Percentiles rank a stretch among this genome's conserved stretches.
phyloP scores from a whole-genome alignment of 2,888 invertebrate genomes.

The Zeuzera pyrina region DNA sequence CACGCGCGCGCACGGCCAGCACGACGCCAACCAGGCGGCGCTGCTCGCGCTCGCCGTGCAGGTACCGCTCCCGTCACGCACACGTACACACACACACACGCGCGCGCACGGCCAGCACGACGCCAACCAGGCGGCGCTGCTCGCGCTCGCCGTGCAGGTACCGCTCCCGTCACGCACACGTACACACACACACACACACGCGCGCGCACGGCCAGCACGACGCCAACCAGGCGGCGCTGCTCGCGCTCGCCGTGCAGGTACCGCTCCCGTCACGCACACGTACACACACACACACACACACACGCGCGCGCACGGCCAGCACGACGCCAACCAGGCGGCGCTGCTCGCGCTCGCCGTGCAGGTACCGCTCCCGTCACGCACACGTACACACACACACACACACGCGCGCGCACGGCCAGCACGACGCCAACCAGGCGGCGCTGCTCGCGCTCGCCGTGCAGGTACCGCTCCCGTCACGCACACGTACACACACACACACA shows the following conservation, averaged over 20 bases:
- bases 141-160: constrained; percentile 86
- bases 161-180: constrained; percentile 47
- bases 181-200: constrained; percentile 81
- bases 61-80: constrained; percentile 39
- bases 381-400: constrained; percentile 26
- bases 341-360: constrained; percentile 80
- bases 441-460: too few relatives aligned
- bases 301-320: constrained; percentile 60
- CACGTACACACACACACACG: constrained; percentile 75
- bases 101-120: constrained; percentile 63
- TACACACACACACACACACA: constrained; percentile 24
- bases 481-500: too few relatives aligned
- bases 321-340: constrained; percentile 75
- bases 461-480: too few relatives aligned
- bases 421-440: constrained; percentile 73
- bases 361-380: constrained; percentile 68
- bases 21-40: constrained; percentile 89
- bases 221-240: constrained; percentile 85
- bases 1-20: constrained; percentile 88
- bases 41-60: constrained; percentile 86
- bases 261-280: not conserved
- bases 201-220: constrained; percentile 93
- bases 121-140: constrained; percentile 77
- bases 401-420: constrained; percentile 60
- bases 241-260: constrained; percentile 86